A percentile compares a stretch with the other conserved stretches of the same genome.
Evolutionary conservation across 2,113 vertebrate species (phyloP).

Genomic region (Oryzias javanicus): DNA sequence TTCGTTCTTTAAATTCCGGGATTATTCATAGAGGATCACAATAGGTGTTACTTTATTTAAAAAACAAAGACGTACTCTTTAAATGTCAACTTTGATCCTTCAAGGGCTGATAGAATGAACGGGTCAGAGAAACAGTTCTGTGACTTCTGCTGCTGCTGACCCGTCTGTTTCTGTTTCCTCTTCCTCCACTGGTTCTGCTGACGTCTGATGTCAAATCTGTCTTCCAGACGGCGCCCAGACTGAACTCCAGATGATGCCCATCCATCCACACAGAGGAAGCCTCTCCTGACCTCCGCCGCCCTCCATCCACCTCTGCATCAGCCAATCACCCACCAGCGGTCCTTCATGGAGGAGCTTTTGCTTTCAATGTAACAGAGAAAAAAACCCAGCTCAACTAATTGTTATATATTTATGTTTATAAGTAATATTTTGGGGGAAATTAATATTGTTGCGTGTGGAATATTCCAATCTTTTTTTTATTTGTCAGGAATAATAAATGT

Average conservation of each 20-base stretch:
- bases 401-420: constrained; percentile 79
- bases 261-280: constrained; percentile 28
- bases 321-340: constrained; percentile 68
- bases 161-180: neutral
- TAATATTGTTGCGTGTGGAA: constrained; percentile 75
- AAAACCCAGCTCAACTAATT: constrained; percentile 71
- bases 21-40: too few species aligned
- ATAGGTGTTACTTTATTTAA: too few species aligned
- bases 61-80: too few species aligned
- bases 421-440: constrained; percentile 66
- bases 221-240: constrained; percentile 88
- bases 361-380: constrained; percentile 71
- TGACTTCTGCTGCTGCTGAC: too few species aligned
- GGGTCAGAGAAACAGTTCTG: too few species aligned
- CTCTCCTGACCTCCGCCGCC: constrained; percentile 38
- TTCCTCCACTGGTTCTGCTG: neutral
- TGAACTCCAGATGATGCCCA: constrained; percentile 95
- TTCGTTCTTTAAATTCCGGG: too few species aligned
- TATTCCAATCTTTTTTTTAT: constrained; percentile 75
- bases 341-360: constrained; percentile 74
- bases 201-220: neutral
- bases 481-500: constrained; percentile 72
- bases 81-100: too few species aligned
- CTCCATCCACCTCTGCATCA: constrained; percentile 62
- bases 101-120: too few species aligned